Conservation (phyloP, 2,888 invertebrate genomes). For the Campoplex nolae region DNA sequence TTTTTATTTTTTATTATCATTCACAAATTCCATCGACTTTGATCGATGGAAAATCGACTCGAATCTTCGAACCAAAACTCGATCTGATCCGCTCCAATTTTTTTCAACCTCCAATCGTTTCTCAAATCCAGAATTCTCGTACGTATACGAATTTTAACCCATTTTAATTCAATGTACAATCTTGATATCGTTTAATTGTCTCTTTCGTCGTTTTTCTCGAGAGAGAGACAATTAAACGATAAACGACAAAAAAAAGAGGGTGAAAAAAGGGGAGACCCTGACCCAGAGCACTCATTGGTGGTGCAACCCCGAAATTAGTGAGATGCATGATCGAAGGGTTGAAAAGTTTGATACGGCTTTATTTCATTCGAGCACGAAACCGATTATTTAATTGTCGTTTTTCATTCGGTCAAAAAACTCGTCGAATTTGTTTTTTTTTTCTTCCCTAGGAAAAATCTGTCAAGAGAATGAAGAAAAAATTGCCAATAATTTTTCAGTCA, state of each 20-base stretch:
- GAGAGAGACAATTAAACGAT: too few relatives aligned
- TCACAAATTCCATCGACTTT: not conserved
- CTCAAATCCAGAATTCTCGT: not conserved
- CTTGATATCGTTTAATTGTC: not conserved
- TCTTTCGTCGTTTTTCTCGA: too few relatives aligned
- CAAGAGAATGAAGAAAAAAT: not conserved
- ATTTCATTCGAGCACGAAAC: constrained; percentile 56
- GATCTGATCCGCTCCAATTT: not conserved
- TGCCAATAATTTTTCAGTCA: not conserved
- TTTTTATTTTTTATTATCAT: not conserved
- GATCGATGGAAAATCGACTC: not conserved
- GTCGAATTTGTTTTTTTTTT: not conserved
- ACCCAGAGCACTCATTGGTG: constrained; percentile 44
- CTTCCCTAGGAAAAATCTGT: not conserved
- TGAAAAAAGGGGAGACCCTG: constrained; percentile 22
- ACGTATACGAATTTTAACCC: not conserved
- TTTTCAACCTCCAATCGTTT: not conserved
- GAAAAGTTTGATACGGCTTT: constrained; percentile 49
- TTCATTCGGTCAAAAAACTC: not conserved
- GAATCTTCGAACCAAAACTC: not conserved
- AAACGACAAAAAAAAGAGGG: not conserved
- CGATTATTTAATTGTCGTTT: not conserved
- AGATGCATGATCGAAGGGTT: constrained; percentile 48
- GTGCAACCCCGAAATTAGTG: constrained; percentile 35
- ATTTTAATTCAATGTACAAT: not conserved